These are phyloP conservation scores for Romanogobio albipinnatus DNA, from an alignment of 2,113 vertebrate species.

Conservation along the genomic window DNA sequence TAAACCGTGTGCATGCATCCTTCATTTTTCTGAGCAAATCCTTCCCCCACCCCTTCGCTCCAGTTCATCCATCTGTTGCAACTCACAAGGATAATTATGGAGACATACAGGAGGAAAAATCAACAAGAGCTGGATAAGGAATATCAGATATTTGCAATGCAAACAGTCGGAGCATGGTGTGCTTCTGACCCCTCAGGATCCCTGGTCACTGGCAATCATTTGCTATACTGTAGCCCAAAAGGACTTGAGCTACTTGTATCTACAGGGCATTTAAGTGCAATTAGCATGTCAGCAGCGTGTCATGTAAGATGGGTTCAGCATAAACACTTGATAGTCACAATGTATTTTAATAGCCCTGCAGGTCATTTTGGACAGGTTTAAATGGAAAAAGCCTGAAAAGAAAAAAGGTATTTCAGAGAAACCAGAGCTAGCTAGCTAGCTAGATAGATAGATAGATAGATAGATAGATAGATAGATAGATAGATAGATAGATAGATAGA, in stretches of 20 bases:
- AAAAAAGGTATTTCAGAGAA: not conserved
- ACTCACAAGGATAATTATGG: slow-evolving; percentile 64
- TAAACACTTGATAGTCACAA: not conserved
- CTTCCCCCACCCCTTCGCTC: slow-evolving; percentile 12
- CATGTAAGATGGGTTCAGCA: not conserved
- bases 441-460: too few relatives aligned
- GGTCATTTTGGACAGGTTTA: not conserved
- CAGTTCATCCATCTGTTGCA: slow-evolving; percentile 69
- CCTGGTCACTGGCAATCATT: slow-evolving; percentile 54
- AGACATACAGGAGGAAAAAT: slow-evolving; percentile 69
- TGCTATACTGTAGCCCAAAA: slow-evolving; percentile 36
- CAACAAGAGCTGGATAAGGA: slow-evolving; percentile 63
- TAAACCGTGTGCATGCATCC: slow-evolving; percentile 48
- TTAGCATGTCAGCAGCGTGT: not conserved
- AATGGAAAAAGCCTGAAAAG: not conserved
- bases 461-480: too few relatives aligned
- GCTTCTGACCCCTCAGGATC: slow-evolving; percentile 43
- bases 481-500: too few relatives aligned
- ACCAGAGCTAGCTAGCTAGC: too few relatives aligned
- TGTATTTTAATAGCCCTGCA: not conserved
- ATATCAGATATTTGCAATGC: slow-evolving; percentile 59
- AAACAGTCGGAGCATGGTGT: slow-evolving; percentile 44
- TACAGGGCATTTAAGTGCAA: not conserved
- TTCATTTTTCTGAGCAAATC: slow-evolving; percentile 28
- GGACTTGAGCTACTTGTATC: slow-evolving; percentile 19